phyloP scores from a whole-genome alignment of 2,888 invertebrate species.

The Chirona hameri region DNA sequence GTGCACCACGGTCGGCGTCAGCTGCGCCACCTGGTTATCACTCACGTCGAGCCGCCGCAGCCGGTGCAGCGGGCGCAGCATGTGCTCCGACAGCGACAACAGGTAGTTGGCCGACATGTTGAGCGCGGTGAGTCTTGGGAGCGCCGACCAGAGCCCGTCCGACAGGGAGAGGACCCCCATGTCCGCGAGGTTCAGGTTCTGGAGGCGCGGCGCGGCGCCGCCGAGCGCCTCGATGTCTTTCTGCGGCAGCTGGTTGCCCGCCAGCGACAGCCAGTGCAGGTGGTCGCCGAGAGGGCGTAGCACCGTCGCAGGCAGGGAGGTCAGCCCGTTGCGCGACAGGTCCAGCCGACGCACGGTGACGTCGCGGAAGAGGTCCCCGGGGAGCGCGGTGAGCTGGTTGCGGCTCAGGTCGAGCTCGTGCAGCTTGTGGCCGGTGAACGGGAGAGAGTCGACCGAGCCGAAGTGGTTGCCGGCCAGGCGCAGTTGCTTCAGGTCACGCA shows the following conservation, averaged over 20 bases:
- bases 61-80: conserved; percentile 40
- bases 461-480: conserved; percentile 72
- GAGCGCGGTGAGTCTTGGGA: conserved; percentile 40
- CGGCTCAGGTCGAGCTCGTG: conserved; percentile 60
- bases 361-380: conserved; percentile 68
- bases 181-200: conserved; percentile 37
- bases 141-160: background rate
- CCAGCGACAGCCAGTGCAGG: conserved; percentile 36
- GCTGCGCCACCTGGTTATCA: conserved; percentile 41
- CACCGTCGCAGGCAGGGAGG: conserved; percentile 31
- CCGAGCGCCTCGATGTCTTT: conserved; percentile 35
- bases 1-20: conserved; percentile 40
- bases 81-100: conserved; percentile 40
- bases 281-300: conserved; percentile 28
- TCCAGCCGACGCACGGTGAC: conserved; percentile 65
- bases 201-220: conserved; percentile 32
- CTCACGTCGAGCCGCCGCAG: conserved; percentile 43
- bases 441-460: conserved; percentile 53
- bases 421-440: conserved; percentile 48
- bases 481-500: conserved; percentile 39
- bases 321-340: conserved; percentile 69
- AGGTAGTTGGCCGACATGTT: conserved; percentile 43
- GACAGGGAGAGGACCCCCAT: conserved; percentile 34
- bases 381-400: conserved; percentile 70
- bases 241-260: conserved; percentile 37